These are phyloP conservation scores for Pollenia labialis DNA, from an alignment of 2,888 invertebrate genomes.

Conservation along the genomic window DNA sequence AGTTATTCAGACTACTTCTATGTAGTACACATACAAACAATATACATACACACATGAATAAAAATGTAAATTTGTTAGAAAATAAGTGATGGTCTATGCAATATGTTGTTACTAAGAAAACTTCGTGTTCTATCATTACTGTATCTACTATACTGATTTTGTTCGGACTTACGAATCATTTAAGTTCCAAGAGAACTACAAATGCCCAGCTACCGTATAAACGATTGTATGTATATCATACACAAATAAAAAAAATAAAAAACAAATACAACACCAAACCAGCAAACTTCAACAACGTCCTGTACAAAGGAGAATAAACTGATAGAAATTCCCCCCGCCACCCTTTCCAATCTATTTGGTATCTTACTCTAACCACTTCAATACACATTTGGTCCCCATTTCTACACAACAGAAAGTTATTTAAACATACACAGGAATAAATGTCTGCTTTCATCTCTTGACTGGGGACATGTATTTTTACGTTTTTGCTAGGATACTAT, in stretches of 20 bases:
- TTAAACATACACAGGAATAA: conserved; percentile 66
- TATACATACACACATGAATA: neutral
- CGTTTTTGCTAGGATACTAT: conserved; percentile 71
- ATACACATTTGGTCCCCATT: conserved; percentile 37
- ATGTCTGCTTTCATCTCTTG: conserved; percentile 71
- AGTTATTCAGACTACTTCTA: neutral
- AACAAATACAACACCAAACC: conserved; percentile 53
- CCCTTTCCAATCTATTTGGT: neutral
- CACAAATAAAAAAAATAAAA: conserved; percentile 11
- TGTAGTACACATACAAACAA: neutral
- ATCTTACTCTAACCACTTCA: conserved; percentile 17
- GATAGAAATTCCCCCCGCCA: neutral
- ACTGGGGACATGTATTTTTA: conserved; percentile 68
- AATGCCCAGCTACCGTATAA: conserved; percentile 64
- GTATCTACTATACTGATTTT: conserved; percentile 64
- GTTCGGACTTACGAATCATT: conserved; percentile 69
- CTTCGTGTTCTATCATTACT: conserved; percentile 70
- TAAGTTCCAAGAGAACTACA: conserved; percentile 62
- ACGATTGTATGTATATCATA: neutral
- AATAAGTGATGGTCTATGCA: conserved; percentile 34
- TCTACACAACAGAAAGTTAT: conserved; percentile 56
- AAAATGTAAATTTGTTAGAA: conserved; percentile 34
- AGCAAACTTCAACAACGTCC: conserved; percentile 55
- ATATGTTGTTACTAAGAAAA: conserved; percentile 54
- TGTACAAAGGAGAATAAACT: conserved; percentile 36